Percentiles rank a stretch among this genome's conserved stretches.
Conservation (phyloP, 2,113 vertebrate genomes). For the Semnornis frantzii region DNA sequence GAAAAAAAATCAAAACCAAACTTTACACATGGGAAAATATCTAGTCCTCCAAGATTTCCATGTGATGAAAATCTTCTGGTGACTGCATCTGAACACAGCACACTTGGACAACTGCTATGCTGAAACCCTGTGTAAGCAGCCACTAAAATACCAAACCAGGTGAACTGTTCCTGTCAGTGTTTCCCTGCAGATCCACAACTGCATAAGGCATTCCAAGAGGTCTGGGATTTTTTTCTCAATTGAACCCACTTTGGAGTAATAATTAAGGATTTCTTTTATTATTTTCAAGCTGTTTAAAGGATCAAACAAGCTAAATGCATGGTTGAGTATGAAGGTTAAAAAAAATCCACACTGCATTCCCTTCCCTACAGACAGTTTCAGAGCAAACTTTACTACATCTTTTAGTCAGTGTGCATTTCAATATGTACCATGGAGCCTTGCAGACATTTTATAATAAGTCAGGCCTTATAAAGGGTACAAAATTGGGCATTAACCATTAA, state of each 20-base stretch:
- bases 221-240: constrained; percentile 1
- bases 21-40: constrained; percentile 29
- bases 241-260: neutral
- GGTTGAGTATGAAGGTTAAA: neutral
- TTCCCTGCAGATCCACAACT: neutral
- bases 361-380: neutral
- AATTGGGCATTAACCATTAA: neutral
- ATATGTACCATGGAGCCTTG: neutral
- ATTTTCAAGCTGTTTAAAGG: neutral
- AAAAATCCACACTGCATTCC: neutral
- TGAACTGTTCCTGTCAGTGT: neutral
- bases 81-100: constrained; percentile 8
- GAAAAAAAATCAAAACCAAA: neutral
- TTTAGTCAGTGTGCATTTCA: neutral
- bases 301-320: neutral
- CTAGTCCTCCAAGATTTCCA: neutral
- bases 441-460: neutral
- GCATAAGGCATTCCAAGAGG: constrained; percentile 11
- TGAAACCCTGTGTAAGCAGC: neutral
- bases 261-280: neutral
- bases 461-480: neutral
- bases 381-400: neutral
- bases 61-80: neutral
- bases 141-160: neutral
- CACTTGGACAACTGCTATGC: neutral